Conservation (phyloP, 2,113 vertebrate species). For the Caranx ignobilis region DNA sequence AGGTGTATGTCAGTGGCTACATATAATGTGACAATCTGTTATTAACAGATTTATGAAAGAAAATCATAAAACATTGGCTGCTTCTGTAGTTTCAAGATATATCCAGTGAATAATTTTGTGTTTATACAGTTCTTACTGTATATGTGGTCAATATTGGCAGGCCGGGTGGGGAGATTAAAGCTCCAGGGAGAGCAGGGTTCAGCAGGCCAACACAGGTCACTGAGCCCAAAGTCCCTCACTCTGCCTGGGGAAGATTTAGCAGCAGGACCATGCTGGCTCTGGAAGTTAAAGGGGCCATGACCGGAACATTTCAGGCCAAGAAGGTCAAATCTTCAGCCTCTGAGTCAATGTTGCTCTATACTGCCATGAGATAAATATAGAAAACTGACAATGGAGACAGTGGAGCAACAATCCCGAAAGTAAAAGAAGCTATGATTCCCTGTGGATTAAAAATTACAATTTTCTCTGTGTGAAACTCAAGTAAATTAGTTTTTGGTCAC, state of each 20-base stretch:
- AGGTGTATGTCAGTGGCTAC: not conserved
- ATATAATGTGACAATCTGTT: not conserved
- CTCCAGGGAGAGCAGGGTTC: conserved; percentile 40
- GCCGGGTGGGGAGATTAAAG: conserved; percentile 48
- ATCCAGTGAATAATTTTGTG: not conserved
- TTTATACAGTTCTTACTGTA: not conserved
- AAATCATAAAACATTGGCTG: not conserved
- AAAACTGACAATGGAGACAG: conserved; percentile 1
- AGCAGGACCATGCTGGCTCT: conserved; percentile 6
- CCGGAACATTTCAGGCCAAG: conserved; percentile 20
- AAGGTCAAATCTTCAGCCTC: conserved; percentile 44
- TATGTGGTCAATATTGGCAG: conserved; percentile 6
- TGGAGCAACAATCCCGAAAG: not conserved
- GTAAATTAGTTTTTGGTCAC: not conserved
- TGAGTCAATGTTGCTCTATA: conserved; percentile 6
- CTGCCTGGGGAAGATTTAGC: conserved; percentile 43
- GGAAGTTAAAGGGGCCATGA: conserved; percentile 22
- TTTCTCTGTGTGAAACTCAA: not conserved
- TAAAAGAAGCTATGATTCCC: not conserved
- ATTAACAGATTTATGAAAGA: not conserved
- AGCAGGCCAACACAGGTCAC: conserved; percentile 51
- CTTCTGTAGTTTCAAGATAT: not conserved
- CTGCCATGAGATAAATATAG: not conserved
- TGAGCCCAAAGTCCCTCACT: conserved; percentile 32
- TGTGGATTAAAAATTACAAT: not conserved